phyloP scores from a whole-genome alignment of 2,113 vertebrate genomes.

The Chauna torquata region DNA sequence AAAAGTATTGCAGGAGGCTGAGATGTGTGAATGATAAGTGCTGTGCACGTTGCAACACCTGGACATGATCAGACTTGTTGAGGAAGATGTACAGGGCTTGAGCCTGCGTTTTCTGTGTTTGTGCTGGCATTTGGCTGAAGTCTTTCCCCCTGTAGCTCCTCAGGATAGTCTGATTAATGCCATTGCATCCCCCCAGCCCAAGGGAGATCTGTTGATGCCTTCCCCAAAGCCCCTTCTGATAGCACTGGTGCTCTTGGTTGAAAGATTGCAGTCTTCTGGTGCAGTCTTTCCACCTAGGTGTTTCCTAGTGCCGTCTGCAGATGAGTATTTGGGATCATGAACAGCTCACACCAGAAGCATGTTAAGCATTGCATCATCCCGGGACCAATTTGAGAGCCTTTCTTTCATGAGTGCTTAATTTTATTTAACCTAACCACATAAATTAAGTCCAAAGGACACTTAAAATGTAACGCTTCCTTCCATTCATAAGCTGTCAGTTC shows the following conservation, averaged over 20 bases:
- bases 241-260: background rate
- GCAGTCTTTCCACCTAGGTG: background rate
- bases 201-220: background rate
- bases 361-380: background rate
- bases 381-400: background rate
- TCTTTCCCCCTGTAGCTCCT: background rate
- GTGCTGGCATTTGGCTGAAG: background rate
- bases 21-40: constrained; percentile 10
- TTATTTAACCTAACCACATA: background rate
- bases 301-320: background rate
- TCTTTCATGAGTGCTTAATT: background rate
- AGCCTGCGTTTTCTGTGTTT: background rate
- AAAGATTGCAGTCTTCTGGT: background rate
- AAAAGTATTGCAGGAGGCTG: background rate
- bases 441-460: background rate
- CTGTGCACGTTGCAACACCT: background rate
- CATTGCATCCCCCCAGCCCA: background rate
- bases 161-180: background rate
- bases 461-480: background rate
- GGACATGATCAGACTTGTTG: background rate
- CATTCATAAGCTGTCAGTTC: background rate
- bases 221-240: background rate
- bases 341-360: background rate
- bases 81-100: background rate
- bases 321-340: background rate